These are phyloP conservation scores for Aix galericulata DNA, from an alignment of 2,113 vertebrate genomes.

Conservation along the genomic window DNA sequence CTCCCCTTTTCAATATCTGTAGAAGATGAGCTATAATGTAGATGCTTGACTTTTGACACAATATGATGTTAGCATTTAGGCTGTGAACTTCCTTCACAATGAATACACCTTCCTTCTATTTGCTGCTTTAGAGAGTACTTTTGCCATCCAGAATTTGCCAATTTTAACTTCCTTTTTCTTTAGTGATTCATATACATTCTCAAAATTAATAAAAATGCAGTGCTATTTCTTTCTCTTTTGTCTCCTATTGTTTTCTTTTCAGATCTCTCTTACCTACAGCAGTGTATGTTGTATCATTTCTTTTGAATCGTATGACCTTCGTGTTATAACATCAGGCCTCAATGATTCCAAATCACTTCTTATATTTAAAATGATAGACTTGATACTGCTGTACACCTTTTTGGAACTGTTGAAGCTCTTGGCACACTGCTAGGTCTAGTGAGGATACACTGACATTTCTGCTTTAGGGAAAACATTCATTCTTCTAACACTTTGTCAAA, in stretches of 20 bases:
- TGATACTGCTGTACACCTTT: neutral
- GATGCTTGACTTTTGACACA: neutral
- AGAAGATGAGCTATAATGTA: neutral
- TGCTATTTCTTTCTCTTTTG: neutral
- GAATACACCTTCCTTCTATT: neutral
- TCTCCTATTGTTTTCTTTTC: neutral
- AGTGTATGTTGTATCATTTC: neutral
- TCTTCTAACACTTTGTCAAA: constrained; percentile 58
- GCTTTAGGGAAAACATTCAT: constrained; percentile 58
- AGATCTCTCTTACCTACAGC: neutral
- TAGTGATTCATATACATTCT: neutral
- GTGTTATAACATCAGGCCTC: neutral
- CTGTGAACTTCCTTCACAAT: neutral
- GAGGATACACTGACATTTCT: constrained; percentile 56
- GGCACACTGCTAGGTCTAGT: constrained; percentile 28
- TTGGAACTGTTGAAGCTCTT: constrained; percentile 33
- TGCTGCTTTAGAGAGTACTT: neutral
- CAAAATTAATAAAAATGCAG: neutral
- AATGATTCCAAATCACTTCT: neutral
- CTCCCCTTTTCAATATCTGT: neutral
- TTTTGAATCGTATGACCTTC: constrained; percentile 10
- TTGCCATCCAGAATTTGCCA: neutral
- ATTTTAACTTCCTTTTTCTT: neutral
- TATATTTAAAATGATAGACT: neutral
- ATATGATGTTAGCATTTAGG: neutral